Base-by-base conservation (phyloP, 2,888 invertebrate species). In the Psylliodes chrysocephalus region DNA sequence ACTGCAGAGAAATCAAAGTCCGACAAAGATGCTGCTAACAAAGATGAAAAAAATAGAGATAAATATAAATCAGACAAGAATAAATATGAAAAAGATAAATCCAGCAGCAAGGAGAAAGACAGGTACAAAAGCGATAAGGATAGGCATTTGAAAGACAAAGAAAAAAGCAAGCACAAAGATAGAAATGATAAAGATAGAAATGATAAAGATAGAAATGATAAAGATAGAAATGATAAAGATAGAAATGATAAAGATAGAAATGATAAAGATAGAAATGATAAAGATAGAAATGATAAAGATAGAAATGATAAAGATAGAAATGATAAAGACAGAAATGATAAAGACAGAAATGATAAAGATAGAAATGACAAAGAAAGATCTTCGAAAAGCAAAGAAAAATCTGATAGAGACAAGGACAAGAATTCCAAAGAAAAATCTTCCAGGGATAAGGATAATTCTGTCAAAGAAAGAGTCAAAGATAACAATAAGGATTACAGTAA, bases 321-420 rank as follows among this genome's bases (percentile, higher is more conserved):
- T 35, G 35, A 52, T 19, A 38, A 60, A 35, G 12, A 53, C 60
- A 57, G 38, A 63, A 60, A 56, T 60, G 62, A 57, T 28, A 68
- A 51, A 49, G n/a, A n/a, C n/a, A n/a, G n/a, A n/a, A n/a, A n/a
- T 18, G 80, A 63, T 68, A 74, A 56, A 75, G 74, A 59, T 25
- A 42, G 17, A 7, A 73, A 57, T 33, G 44, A 59, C 14, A 47
- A 25, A 8, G 28, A 33, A 8, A 25, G 25, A 25, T 60, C 51
- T 7, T 56, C 49, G 0, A 79, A 79, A 47, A 70, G 30, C 77
- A 78, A 63, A 52, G 62, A 68, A 46, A 64, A 57, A 33, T 57
- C 66, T 22, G 64, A 56, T 10, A 63, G 60, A 38, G 68, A 67
- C 8, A 68, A 62, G 22, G 63, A 67, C 40, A 68, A 52, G 18